Evolutionary conservation across 2,113 vertebrate species (phyloP).

Genomic region (Siniperca chuatsi): DNA sequence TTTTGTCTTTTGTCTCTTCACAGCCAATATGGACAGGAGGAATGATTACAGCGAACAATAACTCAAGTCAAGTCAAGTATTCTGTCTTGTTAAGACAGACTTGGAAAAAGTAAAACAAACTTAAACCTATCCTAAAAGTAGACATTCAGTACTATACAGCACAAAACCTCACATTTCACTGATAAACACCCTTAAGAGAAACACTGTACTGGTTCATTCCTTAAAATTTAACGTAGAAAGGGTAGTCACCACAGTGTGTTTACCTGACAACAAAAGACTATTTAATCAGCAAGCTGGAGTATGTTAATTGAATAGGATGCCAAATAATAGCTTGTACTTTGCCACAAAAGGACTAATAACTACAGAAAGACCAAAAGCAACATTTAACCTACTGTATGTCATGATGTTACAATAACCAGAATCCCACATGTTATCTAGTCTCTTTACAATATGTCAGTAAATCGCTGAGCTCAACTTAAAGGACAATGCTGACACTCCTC

Average conservation of each 20-base stretch:
- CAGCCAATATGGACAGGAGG: background rate
- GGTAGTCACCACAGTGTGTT: background rate
- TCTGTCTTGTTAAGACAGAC: background rate
- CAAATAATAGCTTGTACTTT: background rate
- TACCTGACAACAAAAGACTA: background rate
- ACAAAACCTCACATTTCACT: background rate
- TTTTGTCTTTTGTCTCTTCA: background rate
- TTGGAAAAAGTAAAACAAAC: background rate
- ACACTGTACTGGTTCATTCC: background rate
- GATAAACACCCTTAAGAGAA: background rate
- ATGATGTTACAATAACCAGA: background rate
- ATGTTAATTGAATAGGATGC: background rate
- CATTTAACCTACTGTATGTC: background rate
- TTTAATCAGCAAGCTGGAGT: background rate
- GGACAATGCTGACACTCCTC: background rate
- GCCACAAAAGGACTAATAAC: background rate
- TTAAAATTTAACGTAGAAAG: background rate
- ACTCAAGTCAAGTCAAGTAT: background rate
- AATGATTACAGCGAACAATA: background rate
- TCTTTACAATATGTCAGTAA: background rate
- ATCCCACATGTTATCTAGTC: background rate
- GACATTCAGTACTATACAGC: background rate
- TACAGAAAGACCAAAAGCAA: background rate
- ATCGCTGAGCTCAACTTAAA: background rate
- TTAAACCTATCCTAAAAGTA: background rate